A percentile compares a stretch with the other conserved stretches of the same genome.
These are phyloP conservation scores for Drosophila bipectinata DNA, from an alignment of 1,140 invertebrate species.

Conservation along the genomic window DNA sequence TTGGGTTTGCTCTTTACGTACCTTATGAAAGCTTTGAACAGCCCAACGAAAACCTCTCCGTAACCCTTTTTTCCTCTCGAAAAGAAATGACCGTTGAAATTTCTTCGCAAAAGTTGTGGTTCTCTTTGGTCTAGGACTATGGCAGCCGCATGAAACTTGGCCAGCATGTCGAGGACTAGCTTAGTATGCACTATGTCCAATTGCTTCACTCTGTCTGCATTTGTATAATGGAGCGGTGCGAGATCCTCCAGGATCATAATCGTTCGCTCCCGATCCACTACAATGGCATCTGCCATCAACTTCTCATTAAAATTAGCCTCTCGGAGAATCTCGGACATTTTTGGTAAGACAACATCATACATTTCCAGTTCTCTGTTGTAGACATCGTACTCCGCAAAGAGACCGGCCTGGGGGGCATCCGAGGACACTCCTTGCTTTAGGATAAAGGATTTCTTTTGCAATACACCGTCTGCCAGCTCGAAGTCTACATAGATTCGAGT, in stretches of 20 bases:
- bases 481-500: slow-evolving; percentile 65
- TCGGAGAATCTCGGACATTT: slow-evolving; percentile 43
- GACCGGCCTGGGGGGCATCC: slow-evolving; percentile 31
- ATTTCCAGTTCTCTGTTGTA: slow-evolving; percentile 66
- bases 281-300: slow-evolving; percentile 56
- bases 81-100: slow-evolving; percentile 46
- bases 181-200: slow-evolving; percentile 84
- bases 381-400: slow-evolving; percentile 55
- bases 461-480: neutral
- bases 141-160: slow-evolving; percentile 85
- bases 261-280: slow-evolving; percentile 51
- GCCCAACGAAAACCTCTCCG: slow-evolving; percentile 14
- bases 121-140: slow-evolving; percentile 41
- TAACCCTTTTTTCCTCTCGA: slow-evolving; percentile 28
- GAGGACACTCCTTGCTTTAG: slow-evolving; percentile 48
- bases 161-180: slow-evolving; percentile 84
- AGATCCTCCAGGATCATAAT: slow-evolving; percentile 85
- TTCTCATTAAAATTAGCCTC: slow-evolving; percentile 54
- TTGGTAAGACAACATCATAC: slow-evolving; percentile 65
- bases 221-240: slow-evolving; percentile 83
- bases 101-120: slow-evolving; percentile 29
- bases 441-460: slow-evolving; percentile 40
- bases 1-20: slow-evolving; percentile 39
- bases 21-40: slow-evolving; percentile 45
- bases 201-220: slow-evolving; percentile 85